Percentiles rank a stretch among this genome's conserved stretches.
Evolutionary conservation across 2,113 vertebrate genomes (phyloP).

Genomic region (Dissostichus mawsoni): DNA sequence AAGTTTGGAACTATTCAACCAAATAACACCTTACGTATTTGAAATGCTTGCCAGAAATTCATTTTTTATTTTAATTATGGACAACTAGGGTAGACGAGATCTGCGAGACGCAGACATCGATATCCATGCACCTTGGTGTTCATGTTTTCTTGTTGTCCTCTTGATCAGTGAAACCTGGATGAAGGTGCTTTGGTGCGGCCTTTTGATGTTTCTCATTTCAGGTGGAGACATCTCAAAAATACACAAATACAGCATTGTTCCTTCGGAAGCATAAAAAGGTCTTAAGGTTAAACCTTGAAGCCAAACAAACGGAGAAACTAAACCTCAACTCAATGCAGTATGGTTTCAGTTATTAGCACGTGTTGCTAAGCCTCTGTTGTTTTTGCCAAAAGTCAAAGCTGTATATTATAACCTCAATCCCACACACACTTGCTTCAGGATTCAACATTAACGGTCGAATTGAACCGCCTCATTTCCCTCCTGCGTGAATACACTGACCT

Average conservation of each 20-base stretch:
- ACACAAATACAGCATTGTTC: not conserved
- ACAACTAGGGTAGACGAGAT: not conserved
- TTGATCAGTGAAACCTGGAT: conserved; percentile 3
- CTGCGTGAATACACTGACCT: not conserved
- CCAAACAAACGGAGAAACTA: conserved; percentile 12
- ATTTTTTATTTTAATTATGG: not conserved
- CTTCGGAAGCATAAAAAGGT: not conserved
- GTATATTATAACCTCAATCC: not conserved
- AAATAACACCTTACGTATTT: not conserved
- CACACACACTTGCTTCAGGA: not conserved
- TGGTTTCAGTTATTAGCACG: not conserved
- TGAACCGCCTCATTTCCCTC: not conserved
- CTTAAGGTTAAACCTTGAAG: conserved; percentile 10
- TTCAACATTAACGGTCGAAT: not conserved
- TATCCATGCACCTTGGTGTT: not conserved
- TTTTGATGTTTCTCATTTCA: conserved; percentile 3
- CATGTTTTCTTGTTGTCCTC: conserved; percentile 9
- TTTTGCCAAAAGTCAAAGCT: not conserved
- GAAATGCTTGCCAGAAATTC: not conserved
- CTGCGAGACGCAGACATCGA: not conserved
- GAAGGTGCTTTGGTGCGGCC: not conserved
- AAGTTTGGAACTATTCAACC: conserved; percentile 1
- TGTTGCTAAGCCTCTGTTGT: conserved; percentile 2
- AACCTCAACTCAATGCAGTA: conserved; percentile 1
- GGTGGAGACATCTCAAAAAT: not conserved